Percentiles rank a stretch among this genome's conserved stretches.
phyloP scores from a whole-genome alignment of 2,888 invertebrate genomes.

The Nebria salina region DNA sequence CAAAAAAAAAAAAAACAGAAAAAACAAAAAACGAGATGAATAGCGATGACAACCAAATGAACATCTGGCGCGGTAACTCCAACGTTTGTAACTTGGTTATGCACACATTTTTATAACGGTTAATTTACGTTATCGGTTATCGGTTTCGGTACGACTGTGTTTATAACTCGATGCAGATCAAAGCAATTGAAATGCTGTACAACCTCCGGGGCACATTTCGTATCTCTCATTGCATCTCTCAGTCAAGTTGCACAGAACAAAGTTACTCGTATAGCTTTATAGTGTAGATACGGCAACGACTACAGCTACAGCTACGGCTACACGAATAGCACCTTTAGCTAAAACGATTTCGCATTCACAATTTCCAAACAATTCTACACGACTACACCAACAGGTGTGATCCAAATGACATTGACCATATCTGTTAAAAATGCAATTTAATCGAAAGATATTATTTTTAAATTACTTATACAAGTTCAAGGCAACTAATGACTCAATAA shows the following conservation, averaged over 20 bases:
- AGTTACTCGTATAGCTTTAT: neutral
- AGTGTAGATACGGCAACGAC: neutral
- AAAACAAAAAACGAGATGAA: neutral
- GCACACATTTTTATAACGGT: neutral
- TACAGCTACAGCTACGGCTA: too few relatives aligned
- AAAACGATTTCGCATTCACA: too few relatives aligned
- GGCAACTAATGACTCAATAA: too few relatives aligned
- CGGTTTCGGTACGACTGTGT: slow-evolving; percentile 1
- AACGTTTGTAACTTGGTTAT: neutral
- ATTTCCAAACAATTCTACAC: too few relatives aligned
- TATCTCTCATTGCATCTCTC: neutral
- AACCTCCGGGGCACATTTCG: neutral
- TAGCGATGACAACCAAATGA: neutral
- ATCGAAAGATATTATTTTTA: too few relatives aligned
- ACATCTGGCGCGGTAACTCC: neutral
- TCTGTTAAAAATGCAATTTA: too few relatives aligned
- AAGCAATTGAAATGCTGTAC: neutral
- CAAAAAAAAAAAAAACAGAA: neutral
- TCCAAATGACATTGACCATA: too few relatives aligned
- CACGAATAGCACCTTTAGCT: too few relatives aligned
- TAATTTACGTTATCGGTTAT: neutral
- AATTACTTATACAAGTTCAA: too few relatives aligned
- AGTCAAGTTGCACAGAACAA: slow-evolving; percentile 1
- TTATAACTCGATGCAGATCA: slow-evolving; percentile 1
- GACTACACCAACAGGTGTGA: too few relatives aligned